Percentiles rank a stretch among this genome's conserved stretches.
phyloP scores from a whole-genome alignment of 2,797 vertebrate genomes.

The Anguilla anguilla region DNA sequence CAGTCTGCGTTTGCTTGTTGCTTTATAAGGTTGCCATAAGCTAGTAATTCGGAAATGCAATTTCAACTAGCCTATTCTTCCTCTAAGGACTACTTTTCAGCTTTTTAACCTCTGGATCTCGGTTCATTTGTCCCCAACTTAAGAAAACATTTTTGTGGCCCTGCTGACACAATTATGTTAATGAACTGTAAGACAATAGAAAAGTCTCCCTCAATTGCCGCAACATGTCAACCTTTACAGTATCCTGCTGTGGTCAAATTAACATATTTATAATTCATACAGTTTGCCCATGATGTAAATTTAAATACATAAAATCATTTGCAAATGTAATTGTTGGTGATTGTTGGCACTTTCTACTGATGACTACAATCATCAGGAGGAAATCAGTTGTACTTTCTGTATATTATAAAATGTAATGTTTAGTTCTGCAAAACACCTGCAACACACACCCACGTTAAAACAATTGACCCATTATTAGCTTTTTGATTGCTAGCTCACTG shows the following conservation, averaged over 20 bases:
- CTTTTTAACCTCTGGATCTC: constrained; percentile 1
- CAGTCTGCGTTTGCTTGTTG: neutral
- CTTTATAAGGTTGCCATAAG: neutral
- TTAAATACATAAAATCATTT: neutral
- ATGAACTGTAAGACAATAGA: neutral
- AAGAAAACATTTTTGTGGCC: neutral
- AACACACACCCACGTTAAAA: neutral
- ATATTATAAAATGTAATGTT: neutral
- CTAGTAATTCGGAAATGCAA: neutral
- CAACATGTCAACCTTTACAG: neutral
- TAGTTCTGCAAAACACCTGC: neutral
- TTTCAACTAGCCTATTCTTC: neutral
- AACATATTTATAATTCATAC: neutral
- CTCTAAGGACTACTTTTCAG: neutral
- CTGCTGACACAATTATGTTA: constrained; percentile 24
- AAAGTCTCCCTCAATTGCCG: neutral
- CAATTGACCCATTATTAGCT: no score
- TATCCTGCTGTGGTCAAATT: neutral
- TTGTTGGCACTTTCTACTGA: neutral
- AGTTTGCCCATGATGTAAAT: neutral
- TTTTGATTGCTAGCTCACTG: no score
- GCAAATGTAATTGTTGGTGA: neutral
- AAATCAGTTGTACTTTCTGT: neutral
- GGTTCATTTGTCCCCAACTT: constrained; percentile 1
- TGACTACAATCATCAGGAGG: neutral